Percentiles rank a stretch among this genome's conserved stretches.
phyloP scores from a whole-genome alignment of 1,140 invertebrate genomes.

The Nebria ingens region DNA sequence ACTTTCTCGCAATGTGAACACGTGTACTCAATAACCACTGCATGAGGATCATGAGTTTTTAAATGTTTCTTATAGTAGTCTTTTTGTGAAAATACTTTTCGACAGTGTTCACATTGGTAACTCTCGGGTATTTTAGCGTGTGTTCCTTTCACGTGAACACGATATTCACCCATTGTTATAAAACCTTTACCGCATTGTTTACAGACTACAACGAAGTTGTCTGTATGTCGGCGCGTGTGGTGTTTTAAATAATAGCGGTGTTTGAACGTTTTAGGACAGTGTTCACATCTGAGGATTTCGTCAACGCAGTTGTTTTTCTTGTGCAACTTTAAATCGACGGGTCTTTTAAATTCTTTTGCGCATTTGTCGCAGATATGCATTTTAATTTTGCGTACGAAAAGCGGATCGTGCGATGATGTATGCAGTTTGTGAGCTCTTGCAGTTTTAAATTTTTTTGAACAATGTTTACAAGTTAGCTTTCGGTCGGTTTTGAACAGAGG shows the following conservation, averaged over 20 bases:
- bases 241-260: no score
- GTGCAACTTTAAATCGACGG: no score
- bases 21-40: not conserved
- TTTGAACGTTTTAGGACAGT: not conserved
- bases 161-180: no score
- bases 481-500: no score
- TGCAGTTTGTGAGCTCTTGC: not conserved
- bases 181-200: constrained; percentile 22
- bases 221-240: constrained; percentile 31
- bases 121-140: no score
- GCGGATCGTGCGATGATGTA: no score
- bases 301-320: no score
- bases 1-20: not conserved
- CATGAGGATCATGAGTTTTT: constrained; percentile 8
- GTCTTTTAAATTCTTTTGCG: no score
- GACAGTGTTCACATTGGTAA: not conserved
- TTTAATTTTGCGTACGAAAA: no score
- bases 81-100: not conserved
- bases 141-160: no score
- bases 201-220: constrained; percentile 37
- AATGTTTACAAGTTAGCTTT: not conserved
- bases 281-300: no score
- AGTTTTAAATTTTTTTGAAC: not conserved
- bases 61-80: not conserved
- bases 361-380: no score